phyloP scores from a whole-genome alignment of 2,888 invertebrate genomes.

The Peribatodes rhomboidaria region DNA sequence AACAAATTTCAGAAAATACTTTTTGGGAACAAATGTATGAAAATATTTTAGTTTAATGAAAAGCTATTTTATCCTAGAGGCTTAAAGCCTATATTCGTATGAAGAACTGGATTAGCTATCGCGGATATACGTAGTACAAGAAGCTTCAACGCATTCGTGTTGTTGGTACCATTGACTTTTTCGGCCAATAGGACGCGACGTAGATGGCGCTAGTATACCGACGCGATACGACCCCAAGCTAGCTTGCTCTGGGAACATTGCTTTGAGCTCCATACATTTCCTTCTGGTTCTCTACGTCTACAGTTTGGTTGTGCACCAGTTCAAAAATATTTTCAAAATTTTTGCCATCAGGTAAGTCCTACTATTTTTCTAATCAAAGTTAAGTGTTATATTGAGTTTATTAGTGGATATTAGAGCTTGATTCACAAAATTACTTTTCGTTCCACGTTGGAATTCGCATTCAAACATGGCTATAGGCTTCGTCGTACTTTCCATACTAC shows the following conservation, averaged over 20 bases:
- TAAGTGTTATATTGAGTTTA: conserved; percentile 69
- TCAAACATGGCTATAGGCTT: conserved; percentile 86
- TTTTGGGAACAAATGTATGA: conserved; percentile 79
- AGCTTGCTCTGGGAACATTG: conserved; percentile 84
- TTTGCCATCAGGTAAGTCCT: conserved; percentile 85
- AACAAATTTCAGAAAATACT: conserved; percentile 66
- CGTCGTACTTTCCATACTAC: conserved; percentile 82
- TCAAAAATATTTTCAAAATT: conserved; percentile 86
- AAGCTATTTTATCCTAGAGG: conserved; percentile 9
- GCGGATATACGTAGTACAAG: conserved; percentile 85
- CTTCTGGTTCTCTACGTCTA: conserved; percentile 86
- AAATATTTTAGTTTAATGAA: conserved; percentile 47
- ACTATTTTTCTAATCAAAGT: conserved; percentile 73
- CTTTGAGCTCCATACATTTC: conserved; percentile 87
- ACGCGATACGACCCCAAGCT: conserved; percentile 85
- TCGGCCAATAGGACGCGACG: conserved; percentile 72
- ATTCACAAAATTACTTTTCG: conserved; percentile 71
- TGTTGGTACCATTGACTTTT: conserved; percentile 72
- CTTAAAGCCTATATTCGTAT: conserved; percentile 57
- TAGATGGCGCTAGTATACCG: conserved; percentile 81
- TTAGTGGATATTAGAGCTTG: conserved; percentile 64
- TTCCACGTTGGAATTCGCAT: conserved; percentile 85
- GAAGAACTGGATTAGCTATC: conserved; percentile 57
- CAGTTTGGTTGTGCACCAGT: conserved; percentile 86
- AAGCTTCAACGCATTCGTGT: conserved; percentile 58